Evolutionary conservation across 2,113 vertebrate species (phyloP).

Genomic region (Thalassoma bifasciatum): DNA sequence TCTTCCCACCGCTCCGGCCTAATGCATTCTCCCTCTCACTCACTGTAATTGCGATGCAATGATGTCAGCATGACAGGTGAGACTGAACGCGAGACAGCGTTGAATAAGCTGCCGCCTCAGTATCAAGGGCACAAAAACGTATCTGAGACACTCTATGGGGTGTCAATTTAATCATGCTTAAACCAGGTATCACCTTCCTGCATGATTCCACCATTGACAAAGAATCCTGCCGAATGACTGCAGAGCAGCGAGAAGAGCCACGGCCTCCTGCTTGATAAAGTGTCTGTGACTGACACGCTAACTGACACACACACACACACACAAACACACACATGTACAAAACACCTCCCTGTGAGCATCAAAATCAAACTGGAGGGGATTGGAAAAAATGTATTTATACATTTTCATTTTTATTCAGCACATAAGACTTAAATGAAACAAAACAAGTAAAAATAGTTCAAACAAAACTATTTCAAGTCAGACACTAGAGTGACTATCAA

Average conservation of each 20-base stretch:
- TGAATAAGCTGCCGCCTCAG: conserved; percentile 78
- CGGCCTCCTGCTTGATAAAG: conserved; percentile 62
- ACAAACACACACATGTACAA: background rate
- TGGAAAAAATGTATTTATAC: background rate
- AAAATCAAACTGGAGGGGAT: too few species aligned
- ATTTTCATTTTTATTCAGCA: background rate
- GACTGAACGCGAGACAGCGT: conserved; percentile 74
- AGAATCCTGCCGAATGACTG: conserved; percentile 64
- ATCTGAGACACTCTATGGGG: conserved; percentile 82
- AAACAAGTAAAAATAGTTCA: background rate
- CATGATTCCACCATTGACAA: conserved; percentile 80
- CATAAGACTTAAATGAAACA: background rate
- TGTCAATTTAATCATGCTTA: conserved; percentile 84
- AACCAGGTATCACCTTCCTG: conserved; percentile 80
- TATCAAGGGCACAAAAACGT: conserved; percentile 77
- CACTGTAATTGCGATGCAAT: conserved; percentile 80
- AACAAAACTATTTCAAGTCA: background rate
- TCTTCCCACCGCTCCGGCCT: conserved; percentile 38
- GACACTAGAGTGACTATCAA: too few species aligned
- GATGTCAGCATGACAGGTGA: conserved; percentile 80
- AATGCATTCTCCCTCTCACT: conserved; percentile 67
- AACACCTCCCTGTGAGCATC: too few species aligned
- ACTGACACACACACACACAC: conserved; percentile 28
- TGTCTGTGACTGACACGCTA: conserved; percentile 67
- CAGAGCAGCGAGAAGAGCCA: conserved; percentile 52